Conservation (phyloP, 1,140 invertebrate species). For the Heliconius nattereri region DNA sequence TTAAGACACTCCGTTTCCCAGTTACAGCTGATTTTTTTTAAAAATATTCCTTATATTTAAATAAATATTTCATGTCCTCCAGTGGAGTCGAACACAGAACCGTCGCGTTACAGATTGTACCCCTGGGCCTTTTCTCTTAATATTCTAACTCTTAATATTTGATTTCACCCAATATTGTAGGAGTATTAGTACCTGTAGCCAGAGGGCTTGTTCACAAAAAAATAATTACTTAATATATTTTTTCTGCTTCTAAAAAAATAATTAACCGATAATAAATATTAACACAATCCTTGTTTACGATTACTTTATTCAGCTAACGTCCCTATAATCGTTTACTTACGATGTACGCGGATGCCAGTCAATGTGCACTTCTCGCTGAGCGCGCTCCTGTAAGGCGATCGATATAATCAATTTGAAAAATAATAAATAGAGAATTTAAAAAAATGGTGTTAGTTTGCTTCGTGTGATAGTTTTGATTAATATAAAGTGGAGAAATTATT, state of each 20-base stretch:
- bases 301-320: conserved; percentile 35
- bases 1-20: too few relatives aligned
- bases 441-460: neutral
- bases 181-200: too few relatives aligned
- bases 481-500: neutral
- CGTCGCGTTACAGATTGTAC: too few relatives aligned
- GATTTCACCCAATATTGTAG: too few relatives aligned
- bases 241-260: neutral
- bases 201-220: too few relatives aligned
- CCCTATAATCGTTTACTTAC: conserved; percentile 35
- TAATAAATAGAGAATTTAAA: neutral
- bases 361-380: conserved; percentile 47
- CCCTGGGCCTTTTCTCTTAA: too few relatives aligned
- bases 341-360: conserved; percentile 58
- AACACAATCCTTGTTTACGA: neutral
- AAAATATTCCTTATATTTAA: too few relatives aligned
- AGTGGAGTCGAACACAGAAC: too few relatives aligned
- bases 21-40: too few relatives aligned
- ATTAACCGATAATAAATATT: neutral
- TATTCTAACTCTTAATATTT: too few relatives aligned
- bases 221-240: too few relatives aligned
- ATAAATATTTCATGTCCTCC: too few relatives aligned
- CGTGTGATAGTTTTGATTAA: neutral
- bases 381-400: conserved; percentile 46
- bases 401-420: conserved; percentile 31